Evolutionary conservation across 2,888 invertebrate species (phyloP).

Genomic region (Perizoma flavofasciatum): DNA sequence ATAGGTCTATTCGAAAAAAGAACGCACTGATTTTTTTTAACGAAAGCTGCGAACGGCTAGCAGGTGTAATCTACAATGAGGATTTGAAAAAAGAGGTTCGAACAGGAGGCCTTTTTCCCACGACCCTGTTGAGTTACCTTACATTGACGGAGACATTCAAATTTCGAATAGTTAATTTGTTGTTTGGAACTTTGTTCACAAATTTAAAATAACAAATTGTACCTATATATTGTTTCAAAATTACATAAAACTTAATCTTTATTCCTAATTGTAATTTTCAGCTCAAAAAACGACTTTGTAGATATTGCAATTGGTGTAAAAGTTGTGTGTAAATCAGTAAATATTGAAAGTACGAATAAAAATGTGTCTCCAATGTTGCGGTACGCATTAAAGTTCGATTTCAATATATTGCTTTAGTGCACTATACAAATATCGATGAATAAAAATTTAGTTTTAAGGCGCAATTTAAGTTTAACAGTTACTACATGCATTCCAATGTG

Average conservation of each 20-base stretch:
- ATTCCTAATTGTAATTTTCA: not conserved
- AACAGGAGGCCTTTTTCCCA: constrained; percentile 83
- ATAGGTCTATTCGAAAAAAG: constrained; percentile 68
- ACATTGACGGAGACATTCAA: constrained; percentile 52
- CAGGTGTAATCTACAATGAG: constrained; percentile 81
- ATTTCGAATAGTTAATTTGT: constrained; percentile 46
- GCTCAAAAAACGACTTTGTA: not conserved
- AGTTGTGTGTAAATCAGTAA: constrained; percentile 7
- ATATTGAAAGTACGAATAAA: constrained; percentile 1
- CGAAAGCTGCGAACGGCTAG: constrained; percentile 81
- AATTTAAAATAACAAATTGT: too few species aligned
- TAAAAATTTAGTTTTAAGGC: constrained; percentile 46
- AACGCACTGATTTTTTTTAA: constrained; percentile 74
- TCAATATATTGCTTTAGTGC: constrained; percentile 24
- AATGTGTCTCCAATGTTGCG: constrained; percentile 15
- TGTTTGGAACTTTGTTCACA: not conserved
- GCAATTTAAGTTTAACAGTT: constrained; percentile 40
- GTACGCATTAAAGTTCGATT: constrained; percentile 20
- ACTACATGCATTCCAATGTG: constrained; percentile 50
- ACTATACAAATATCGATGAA: constrained; percentile 43
- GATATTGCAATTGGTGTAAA: constrained; percentile 1
- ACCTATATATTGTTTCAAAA: too few species aligned
- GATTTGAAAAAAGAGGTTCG: constrained; percentile 77
- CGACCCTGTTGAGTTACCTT: constrained; percentile 65
- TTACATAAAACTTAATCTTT: too few species aligned